A percentile compares a stretch with the other conserved stretches of the same genome.
Evolutionary conservation across 2,113 vertebrate species (phyloP).

Genomic region (Lampris megalopsis): DNA sequence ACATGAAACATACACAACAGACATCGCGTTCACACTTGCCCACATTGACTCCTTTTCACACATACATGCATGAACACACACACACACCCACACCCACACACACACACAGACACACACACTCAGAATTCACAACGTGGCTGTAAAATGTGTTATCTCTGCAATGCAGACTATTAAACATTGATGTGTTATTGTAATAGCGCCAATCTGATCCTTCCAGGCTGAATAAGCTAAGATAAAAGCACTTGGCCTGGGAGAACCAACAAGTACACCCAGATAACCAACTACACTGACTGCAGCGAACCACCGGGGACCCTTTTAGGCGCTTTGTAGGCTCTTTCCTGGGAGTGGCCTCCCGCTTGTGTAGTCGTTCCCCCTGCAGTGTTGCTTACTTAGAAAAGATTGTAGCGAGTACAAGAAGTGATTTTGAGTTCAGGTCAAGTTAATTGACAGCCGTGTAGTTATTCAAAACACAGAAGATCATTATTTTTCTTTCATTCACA

Average conservation of each 20-base stretch:
- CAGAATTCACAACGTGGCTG: conserved; percentile 51
- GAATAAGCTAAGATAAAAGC: conserved; percentile 75
- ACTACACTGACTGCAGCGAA: conserved; percentile 63
- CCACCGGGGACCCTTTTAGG: conserved; percentile 55
- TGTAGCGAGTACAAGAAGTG: too few relatives aligned
- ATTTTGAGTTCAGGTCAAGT: too few relatives aligned
- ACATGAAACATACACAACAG: too few relatives aligned
- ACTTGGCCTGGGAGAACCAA: conserved; percentile 51
- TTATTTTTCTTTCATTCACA: too few relatives aligned
- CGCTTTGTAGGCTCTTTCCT: conserved; percentile 34
- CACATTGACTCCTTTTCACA: too few relatives aligned
- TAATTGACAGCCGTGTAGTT: too few relatives aligned
- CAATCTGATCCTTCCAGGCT: conserved; percentile 76
- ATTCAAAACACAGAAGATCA: too few relatives aligned
- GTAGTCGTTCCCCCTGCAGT: too few relatives aligned
- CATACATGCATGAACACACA: neutral
- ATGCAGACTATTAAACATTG: conserved; percentile 80
- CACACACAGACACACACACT: conserved; percentile 7
- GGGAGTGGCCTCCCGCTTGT: neutral
- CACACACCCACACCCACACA: conserved; percentile 1
- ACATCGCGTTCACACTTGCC: too few relatives aligned
- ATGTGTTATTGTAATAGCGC: conserved; percentile 75
- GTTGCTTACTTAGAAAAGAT: too few relatives aligned
- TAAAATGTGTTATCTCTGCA: conserved; percentile 69
- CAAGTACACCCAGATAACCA: conserved; percentile 66